These are phyloP conservation scores for Pollenia labialis DNA, from an alignment of 2,888 invertebrate genomes.

Conservation along the genomic window DNA sequence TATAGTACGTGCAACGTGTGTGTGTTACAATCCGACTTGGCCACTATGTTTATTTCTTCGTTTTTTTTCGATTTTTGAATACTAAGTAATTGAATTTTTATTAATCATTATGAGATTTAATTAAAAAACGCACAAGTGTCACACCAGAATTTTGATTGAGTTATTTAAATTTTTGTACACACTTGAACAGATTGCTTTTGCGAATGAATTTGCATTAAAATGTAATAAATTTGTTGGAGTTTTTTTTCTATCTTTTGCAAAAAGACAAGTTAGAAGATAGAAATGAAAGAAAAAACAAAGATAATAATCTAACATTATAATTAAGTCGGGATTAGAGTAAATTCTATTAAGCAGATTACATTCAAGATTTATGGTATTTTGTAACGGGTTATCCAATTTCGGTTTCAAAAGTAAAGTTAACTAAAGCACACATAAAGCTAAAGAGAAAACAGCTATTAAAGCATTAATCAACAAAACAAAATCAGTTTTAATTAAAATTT, in stretches of 20 bases:
- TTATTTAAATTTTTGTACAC: conserved; percentile 32
- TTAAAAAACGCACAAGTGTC: conserved; percentile 56
- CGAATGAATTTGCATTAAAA: conserved; percentile 36
- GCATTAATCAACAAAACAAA: no score
- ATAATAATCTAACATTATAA: no score
- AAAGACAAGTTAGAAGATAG: background rate
- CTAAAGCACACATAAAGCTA: no score
- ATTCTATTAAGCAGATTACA: no score
- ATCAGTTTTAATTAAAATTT: no score
- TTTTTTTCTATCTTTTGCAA: background rate
- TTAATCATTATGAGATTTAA: conserved; percentile 61
- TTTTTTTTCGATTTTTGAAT: conserved; percentile 35
- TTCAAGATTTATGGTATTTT: no score
- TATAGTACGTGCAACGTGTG: conserved; percentile 38
- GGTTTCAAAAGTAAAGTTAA: no score
- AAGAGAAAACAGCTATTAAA: no score
- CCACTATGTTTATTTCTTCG: background rate
- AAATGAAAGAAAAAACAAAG: background rate
- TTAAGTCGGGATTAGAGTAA: no score
- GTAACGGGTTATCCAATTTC: no score
- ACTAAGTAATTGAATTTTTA: conserved; percentile 55
- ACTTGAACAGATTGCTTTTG: conserved; percentile 7
- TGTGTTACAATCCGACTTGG: conserved; percentile 23
- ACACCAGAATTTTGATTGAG: conserved; percentile 39
- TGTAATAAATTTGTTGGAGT: background rate